Percentiles rank a stretch among this genome's conserved stretches.
Conservation (phyloP, 1,140 invertebrate species). For the Ips typographus region DNA sequence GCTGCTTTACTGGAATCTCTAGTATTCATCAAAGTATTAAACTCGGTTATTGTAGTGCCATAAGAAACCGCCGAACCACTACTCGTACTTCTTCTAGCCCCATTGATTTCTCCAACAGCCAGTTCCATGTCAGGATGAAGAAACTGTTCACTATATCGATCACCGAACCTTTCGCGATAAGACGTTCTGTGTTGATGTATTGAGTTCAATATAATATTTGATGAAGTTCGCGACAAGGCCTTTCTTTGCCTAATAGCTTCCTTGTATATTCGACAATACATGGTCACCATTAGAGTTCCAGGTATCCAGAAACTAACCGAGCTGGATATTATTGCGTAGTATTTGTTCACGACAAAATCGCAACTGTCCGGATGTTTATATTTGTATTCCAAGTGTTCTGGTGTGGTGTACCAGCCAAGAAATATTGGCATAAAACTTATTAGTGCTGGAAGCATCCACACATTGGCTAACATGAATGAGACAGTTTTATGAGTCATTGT, state of each 20-base stretch:
- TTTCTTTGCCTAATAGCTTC: conserved; percentile 88
- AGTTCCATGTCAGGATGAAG: conserved; percentile 66
- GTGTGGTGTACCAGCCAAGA: conserved; percentile 87
- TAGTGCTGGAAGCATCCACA: conserved; percentile 88
- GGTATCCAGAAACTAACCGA: conserved; percentile 95
- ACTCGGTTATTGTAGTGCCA: conserved; percentile 48
- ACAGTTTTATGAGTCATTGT: conserved; percentile 85
- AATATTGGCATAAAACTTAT: conserved; percentile 97
- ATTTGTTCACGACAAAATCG: conserved; percentile 83
- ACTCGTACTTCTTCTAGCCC: conserved; percentile 51
- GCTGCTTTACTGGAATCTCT: conserved; percentile 51
- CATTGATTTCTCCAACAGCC: conserved; percentile 48
- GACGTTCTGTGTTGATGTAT: conserved; percentile 77
- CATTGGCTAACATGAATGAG: conserved; percentile 76
- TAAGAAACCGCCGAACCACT: conserved; percentile 49
- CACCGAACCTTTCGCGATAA: conserved; percentile 60
- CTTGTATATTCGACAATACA: conserved; percentile 87
- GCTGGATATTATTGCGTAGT: conserved; percentile 88
- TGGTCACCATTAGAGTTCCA: conserved; percentile 90
- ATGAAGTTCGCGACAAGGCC: conserved; percentile 76
- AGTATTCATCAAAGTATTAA: conserved; percentile 47
- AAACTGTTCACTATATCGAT: conserved; percentile 67
- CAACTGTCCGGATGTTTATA: conserved; percentile 75
- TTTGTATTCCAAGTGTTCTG: conserved; percentile 70
- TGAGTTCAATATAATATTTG: conserved; percentile 78